phyloP scores from a whole-genome alignment of 2,888 invertebrate genomes.

The Oeneis ivallda region DNA sequence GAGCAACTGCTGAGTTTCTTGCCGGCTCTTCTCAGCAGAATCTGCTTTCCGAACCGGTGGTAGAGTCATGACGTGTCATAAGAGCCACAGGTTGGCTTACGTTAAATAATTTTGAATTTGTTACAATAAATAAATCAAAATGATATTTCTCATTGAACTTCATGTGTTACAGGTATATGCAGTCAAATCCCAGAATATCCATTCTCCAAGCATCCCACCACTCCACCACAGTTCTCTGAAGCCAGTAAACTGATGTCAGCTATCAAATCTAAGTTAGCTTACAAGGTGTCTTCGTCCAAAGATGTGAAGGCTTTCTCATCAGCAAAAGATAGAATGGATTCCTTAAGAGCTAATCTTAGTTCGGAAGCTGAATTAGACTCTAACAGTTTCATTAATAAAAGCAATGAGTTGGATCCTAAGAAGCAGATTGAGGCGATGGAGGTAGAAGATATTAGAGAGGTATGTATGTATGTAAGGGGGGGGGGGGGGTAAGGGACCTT shows the following conservation, averaged over 20 bases:
- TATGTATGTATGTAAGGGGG: constrained; percentile 41
- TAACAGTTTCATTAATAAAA: constrained; percentile 32
- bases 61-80: no score
- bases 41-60: no score
- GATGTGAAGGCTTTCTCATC: constrained; percentile 48
- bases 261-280: constrained; percentile 69
- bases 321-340: constrained; percentile 62
- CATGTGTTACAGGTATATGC: constrained; percentile 50
- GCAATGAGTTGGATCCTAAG: constrained; percentile 29
- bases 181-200: constrained; percentile 72
- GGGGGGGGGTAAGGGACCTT: no score
- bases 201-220: constrained; percentile 69
- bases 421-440: constrained; percentile 62
- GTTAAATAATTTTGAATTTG: no score
- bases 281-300: constrained; percentile 56
- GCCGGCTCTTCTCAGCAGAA: no score
- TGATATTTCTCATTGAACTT: neutral
- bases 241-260: constrained; percentile 72
- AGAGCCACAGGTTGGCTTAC: no score
- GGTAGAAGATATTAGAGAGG: constrained; percentile 63
- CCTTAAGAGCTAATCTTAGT: constrained; percentile 52
- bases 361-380: constrained; percentile 45
- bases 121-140: neutral
- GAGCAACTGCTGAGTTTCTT: no score
- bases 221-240: constrained; percentile 75